Conservation (phyloP, 2,888 invertebrate species). For the Sericinus montela region DNA sequence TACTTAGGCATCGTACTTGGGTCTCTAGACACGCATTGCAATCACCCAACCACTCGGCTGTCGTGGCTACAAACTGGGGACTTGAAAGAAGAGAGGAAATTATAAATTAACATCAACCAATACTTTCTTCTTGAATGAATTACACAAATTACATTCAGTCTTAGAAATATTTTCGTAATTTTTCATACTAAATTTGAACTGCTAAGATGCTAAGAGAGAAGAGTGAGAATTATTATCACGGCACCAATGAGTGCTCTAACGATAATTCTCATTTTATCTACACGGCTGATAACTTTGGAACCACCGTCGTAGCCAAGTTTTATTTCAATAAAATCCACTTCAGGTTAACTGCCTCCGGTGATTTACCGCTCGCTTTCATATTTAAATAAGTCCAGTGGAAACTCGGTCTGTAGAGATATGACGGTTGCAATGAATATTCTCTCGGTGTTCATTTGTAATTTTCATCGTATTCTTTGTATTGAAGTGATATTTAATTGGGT, state of each 20-base stretch:
- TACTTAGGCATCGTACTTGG: too few species aligned
- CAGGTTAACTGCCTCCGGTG: slow-evolving; percentile 18
- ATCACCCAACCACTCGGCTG: too few species aligned
- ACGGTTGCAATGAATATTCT: slow-evolving; percentile 1
- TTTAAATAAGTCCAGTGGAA: slow-evolving; percentile 16
- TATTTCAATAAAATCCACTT: slow-evolving; percentile 20
- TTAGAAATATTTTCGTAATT: neutral
- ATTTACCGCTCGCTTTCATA: slow-evolving; percentile 19
- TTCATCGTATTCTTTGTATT: too few species aligned
- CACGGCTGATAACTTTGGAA: neutral
- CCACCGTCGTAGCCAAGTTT: slow-evolving; percentile 9
- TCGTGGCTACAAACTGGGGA: too few species aligned
- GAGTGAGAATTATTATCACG: too few species aligned
- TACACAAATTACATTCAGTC: neutral
- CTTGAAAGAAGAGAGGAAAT: too few species aligned
- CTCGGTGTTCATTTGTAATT: neutral
- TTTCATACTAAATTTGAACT: neutral
- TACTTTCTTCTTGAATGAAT: too few species aligned
- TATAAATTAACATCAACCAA: too few species aligned
- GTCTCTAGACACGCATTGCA: too few species aligned
- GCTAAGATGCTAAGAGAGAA: too few species aligned
- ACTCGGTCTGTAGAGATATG: neutral
- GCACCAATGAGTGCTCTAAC: too few species aligned
- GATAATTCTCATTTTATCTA: neutral
- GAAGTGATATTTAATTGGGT: too few species aligned